Base-by-base conservation (phyloP, 2,797 vertebrate genomes). In the Arrhamphus sclerolepis region DNA sequence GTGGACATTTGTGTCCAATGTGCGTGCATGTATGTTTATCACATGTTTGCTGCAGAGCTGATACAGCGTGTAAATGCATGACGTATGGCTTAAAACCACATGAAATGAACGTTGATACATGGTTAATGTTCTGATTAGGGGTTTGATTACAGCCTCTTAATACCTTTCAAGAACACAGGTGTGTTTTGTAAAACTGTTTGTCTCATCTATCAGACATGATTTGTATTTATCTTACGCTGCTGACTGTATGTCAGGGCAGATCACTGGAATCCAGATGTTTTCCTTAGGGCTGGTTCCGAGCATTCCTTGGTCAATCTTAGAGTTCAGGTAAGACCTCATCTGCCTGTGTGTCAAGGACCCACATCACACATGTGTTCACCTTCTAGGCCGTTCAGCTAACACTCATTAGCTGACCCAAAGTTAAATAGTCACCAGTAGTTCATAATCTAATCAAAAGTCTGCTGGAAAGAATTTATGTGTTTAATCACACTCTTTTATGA, bases 221-320 rank as follows among this genome's bases (percentile, higher is more conserved):
- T 84, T 70, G 46, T 67, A 49, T 85, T 78, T 71, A 69, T 78
- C 80, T 81, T 72, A 81, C 67, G 79, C 79, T 68, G 75, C 58
- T 76, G 73, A 77, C 75, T 57, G 62, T 77, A 70, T 80, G 78
- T 83, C 76, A 70, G 63, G 59, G 66, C 59, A 76, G 76, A 85
- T 82, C 80, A 82, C 76, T 80, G 68, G 54, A 62, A 79, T 84
- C 83, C 87, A 88, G 86, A 87, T 89, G 83, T 81, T 72, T 76
- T 62, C 74, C 53, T 24, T 19, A 62, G 59, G 53, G 49, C 48
- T 59, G 72, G 78, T 75, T 72, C 51, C 18, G 55, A 34, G 55
- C 67, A 19, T 67, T 66, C 70, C 38, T 40, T n/a, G 26, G 69
- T 62, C 54, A 77, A 29, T 79, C 46, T 26, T 10, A 53, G 51